phyloP scores from a whole-genome alignment of 2,113 vertebrate genomes.

The Cochlearius cochlearius region DNA sequence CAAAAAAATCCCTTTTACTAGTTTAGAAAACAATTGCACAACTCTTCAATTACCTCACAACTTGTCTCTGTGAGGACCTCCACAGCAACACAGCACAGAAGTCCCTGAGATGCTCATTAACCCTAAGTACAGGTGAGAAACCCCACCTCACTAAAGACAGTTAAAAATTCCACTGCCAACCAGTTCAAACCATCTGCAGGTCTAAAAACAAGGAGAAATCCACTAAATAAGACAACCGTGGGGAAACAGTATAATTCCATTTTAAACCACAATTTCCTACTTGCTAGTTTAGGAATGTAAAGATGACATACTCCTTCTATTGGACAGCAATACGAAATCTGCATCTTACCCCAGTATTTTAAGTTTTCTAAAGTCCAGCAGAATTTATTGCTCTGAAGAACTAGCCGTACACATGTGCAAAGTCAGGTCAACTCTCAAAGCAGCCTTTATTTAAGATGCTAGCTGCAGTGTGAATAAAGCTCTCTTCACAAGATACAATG shows the following conservation, averaged over 20 bases:
- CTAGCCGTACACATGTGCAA: neutral
- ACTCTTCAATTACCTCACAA: neutral
- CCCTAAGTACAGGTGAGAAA: neutral
- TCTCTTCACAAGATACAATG: slow-evolving; percentile 26
- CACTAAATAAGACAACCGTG: neutral
- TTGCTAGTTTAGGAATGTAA: neutral
- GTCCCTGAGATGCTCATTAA: neutral
- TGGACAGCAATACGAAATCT: neutral
- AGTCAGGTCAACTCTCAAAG: neutral
- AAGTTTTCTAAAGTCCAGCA: neutral
- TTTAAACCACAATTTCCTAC: neutral
- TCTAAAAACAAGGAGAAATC: neutral
- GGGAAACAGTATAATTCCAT: neutral
- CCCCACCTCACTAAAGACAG: neutral
- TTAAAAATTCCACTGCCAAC: neutral
- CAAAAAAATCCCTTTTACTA: neutral
- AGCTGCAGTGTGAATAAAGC: neutral
- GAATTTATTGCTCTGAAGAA: neutral
- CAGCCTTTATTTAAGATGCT: neutral
- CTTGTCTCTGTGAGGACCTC: neutral
- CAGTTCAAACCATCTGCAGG: neutral
- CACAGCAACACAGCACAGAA: fast-evolving
- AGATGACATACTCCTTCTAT: neutral
- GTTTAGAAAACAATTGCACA: neutral
- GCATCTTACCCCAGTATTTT: neutral